Conservation (phyloP, 2,797 vertebrate species). For the Jordanella pulchra region DNA sequence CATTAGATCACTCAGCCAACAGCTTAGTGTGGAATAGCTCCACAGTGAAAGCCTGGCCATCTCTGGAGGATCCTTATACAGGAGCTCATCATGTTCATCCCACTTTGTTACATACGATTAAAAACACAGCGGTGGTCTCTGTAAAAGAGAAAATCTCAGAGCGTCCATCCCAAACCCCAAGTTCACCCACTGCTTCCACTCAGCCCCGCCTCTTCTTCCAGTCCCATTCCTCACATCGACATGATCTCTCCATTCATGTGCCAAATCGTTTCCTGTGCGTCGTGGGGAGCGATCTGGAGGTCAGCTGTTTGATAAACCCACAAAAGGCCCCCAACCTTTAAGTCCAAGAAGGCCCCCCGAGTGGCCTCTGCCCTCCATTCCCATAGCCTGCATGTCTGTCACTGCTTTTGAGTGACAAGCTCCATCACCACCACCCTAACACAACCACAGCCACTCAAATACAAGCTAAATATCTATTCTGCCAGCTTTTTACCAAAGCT, state of each 20-base stretch:
- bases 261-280: slow-evolving; percentile 67
- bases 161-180: slow-evolving; percentile 16
- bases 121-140: neutral
- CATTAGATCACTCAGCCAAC: slow-evolving; percentile 8
- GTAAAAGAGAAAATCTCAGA: neutral
- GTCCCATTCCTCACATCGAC: slow-evolving; percentile 55
- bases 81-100: neutral
- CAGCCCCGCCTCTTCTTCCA: slow-evolving; percentile 21
- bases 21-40: slow-evolving; percentile 17
- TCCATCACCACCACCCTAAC: slow-evolving; percentile 40
- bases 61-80: slow-evolving; percentile 1
- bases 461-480: slow-evolving; percentile 37
- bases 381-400: slow-evolving; percentile 74
- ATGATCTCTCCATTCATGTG: slow-evolving; percentile 80
- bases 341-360: slow-evolving; percentile 58
- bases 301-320: slow-evolving; percentile 76
- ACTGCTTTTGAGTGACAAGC: slow-evolving; percentile 67
- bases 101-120: neutral
- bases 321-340: slow-evolving; percentile 70
- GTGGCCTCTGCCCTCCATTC: slow-evolving; percentile 73
- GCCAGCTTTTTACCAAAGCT: slow-evolving; percentile 39
- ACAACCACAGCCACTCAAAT: slow-evolving; percentile 34
- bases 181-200: slow-evolving; percentile 28
- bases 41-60: neutral
- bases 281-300: slow-evolving; percentile 51